Conservation (phyloP, 2,113 vertebrate species). For the Phrynocephalus versicolor region DNA sequence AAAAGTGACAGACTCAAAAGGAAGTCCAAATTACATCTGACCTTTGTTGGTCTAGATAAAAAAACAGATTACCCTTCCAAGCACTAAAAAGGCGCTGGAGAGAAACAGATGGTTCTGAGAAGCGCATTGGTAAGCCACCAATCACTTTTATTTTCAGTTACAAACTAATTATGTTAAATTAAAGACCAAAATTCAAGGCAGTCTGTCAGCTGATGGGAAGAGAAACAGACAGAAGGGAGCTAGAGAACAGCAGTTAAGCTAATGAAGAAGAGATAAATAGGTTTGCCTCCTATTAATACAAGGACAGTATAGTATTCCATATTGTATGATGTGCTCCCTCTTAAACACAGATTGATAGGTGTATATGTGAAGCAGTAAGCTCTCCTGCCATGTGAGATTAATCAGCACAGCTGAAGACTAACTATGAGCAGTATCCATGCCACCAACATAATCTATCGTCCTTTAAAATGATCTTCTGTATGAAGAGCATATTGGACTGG, state of each 20-base stretch:
- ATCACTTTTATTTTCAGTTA: constrained; percentile 62
- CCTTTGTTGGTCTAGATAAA: constrained; percentile 51
- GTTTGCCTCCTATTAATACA: constrained; percentile 34
- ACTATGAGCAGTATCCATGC: not conserved
- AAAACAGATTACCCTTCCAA: constrained; percentile 35
- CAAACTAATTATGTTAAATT: constrained; percentile 60
- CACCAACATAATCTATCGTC: too few species aligned
- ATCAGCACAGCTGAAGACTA: not conserved
- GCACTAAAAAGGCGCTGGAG: constrained; percentile 47
- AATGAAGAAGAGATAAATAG: constrained; percentile 39
- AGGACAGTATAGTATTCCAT: not conserved
- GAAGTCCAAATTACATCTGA: constrained; percentile 54
- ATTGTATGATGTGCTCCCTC: not conserved
- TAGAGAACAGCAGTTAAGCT: constrained; percentile 40
- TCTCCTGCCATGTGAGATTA: not conserved
- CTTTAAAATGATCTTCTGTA: not conserved
- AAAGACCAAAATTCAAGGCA: constrained; percentile 50
- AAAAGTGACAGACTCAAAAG: constrained; percentile 12
- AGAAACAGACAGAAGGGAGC: constrained; percentile 33
- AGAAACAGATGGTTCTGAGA: constrained; percentile 57
- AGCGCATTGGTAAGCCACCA: constrained; percentile 49
- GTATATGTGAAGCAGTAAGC: not conserved
- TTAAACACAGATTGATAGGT: not conserved
- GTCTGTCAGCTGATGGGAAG: constrained; percentile 43
- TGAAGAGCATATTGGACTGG: not conserved